Conservation (phyloP, 1,140 invertebrate species). For the Pseudobourletiella spinata region DNA sequence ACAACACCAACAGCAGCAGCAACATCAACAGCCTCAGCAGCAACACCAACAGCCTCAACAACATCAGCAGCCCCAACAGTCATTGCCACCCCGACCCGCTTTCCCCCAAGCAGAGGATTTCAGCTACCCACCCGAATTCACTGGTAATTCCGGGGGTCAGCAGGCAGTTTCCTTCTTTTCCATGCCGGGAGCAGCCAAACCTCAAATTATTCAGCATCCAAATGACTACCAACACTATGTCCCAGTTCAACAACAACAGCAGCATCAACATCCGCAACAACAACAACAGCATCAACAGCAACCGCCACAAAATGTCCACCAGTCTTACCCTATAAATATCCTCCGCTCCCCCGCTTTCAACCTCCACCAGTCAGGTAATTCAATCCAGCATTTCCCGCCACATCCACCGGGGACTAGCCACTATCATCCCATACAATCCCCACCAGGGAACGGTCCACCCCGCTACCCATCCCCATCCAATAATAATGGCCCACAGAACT, state of each 20-base stretch:
- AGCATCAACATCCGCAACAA: neutral
- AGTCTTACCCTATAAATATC: neutral
- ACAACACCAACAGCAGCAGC: neutral
- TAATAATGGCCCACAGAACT: too few species aligned
- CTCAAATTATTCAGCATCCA: neutral
- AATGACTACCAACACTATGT: neutral
- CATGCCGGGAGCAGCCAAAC: neutral
- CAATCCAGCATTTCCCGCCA: too few species aligned
- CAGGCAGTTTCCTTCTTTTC: conserved; percentile 1
- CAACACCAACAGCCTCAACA: neutral
- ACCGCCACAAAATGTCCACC: neutral
- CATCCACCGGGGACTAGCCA: too few species aligned
- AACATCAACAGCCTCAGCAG: neutral
- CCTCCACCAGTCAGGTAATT: too few species aligned
- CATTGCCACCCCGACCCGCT: neutral
- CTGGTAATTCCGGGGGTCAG: neutral
- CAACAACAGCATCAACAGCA: neutral
- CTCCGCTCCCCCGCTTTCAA: neutral
- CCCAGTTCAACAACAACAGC: neutral
- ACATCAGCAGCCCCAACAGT: neutral
- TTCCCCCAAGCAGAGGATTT: neutral
- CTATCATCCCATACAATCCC: too few species aligned
- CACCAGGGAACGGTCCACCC: too few species aligned
- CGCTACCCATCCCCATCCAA: too few species aligned
- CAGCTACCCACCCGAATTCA: neutral